Evolutionary conservation across 2,113 vertebrate species (phyloP).

Genomic region (Callorhinus ursinus): DNA sequence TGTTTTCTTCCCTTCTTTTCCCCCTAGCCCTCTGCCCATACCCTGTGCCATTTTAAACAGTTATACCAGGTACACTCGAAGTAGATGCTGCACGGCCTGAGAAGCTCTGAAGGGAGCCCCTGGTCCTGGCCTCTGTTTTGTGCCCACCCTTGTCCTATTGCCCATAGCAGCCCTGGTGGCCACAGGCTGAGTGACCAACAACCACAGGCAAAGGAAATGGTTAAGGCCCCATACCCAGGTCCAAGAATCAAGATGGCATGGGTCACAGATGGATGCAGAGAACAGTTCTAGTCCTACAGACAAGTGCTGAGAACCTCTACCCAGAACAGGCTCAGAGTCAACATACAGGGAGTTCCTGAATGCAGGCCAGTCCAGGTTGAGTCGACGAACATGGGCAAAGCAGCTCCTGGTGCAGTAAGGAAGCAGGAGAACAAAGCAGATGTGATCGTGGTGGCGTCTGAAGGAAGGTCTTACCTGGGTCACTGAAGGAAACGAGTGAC

Average conservation of each 20-base stretch:
- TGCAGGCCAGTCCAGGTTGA: too few relatives aligned
- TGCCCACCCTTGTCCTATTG: not conserved
- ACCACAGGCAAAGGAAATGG: not conserved
- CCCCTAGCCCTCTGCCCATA: not conserved
- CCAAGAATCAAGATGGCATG: not conserved
- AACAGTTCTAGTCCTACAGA: not conserved
- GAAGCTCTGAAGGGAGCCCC: not conserved
- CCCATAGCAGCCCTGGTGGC: not conserved
- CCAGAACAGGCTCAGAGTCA: not conserved
- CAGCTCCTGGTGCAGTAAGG: not conserved
- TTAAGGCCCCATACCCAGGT: not conserved
- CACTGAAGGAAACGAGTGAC: not conserved
- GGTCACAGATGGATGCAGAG: not conserved
- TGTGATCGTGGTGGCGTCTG: too few relatives aligned
- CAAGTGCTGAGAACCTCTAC: not conserved
- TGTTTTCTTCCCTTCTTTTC: not conserved
- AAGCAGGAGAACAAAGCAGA: not conserved
- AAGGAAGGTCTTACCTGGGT: not conserved
- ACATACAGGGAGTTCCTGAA: not conserved
- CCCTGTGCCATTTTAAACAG: not conserved
- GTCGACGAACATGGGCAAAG: fast-evolving
- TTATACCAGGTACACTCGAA: not conserved
- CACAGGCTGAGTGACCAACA: not conserved
- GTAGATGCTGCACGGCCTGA: not conserved
- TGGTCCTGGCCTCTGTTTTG: not conserved